phyloP scores from a whole-genome alignment of 2,888 invertebrate species.

The Trachelus troglodyta region DNA sequence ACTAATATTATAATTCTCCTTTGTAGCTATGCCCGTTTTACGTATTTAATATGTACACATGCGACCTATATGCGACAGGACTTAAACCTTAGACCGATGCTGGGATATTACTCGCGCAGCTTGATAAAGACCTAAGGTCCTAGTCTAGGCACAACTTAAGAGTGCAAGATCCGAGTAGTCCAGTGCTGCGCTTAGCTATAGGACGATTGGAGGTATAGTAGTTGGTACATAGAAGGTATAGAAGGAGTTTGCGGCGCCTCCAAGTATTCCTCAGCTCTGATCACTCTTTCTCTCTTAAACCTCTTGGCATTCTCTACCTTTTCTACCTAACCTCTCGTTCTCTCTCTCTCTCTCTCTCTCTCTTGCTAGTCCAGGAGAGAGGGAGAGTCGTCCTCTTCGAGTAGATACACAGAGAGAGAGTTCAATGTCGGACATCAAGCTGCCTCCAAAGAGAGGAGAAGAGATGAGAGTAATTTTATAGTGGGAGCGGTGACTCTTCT shows the following conservation, averaged over 20 bases:
- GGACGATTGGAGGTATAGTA: neutral
- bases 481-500: slow-evolving; percentile 8
- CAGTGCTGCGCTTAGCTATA: neutral
- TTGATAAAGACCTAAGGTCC: neutral
- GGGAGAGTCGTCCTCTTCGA: slow-evolving; percentile 30
- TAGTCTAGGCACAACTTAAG: neutral
- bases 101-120: neutral
- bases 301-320: slow-evolving; percentile 19
- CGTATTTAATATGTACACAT: neutral
- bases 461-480: neutral
- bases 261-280: neutral
- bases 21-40: neutral
- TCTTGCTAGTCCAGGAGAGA: slow-evolving; percentile 24
- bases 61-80: neutral
- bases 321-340: slow-evolving; percentile 6
- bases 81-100: neutral
- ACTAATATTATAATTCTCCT: neutral
- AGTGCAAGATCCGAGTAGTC: slow-evolving; percentile 1
- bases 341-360: slow-evolving; percentile 26
- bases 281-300: neutral
- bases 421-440: neutral
- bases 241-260: slow-evolving; percentile 1
- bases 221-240: neutral
- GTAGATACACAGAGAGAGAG: slow-evolving; percentile 12
- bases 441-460: neutral